Percentiles rank a stretch among this genome's conserved stretches.
These are phyloP conservation scores for Theocolax elegans DNA, from an alignment of 1,140 invertebrate species.

Conservation along the genomic window DNA sequence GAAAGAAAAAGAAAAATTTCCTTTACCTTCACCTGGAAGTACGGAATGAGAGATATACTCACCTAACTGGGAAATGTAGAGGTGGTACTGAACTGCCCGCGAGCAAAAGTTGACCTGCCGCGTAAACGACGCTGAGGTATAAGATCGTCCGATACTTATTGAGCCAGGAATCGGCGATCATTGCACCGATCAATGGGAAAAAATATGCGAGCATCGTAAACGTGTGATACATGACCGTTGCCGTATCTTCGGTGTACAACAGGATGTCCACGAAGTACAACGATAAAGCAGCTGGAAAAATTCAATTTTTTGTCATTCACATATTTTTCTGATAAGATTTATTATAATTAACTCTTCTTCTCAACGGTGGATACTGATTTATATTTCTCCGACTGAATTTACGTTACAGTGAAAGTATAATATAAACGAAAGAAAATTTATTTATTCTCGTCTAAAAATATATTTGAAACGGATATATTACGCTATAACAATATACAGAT, in stretches of 20 bases:
- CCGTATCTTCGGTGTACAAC: slow-evolving; percentile 71
- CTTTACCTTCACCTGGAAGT: too few species aligned
- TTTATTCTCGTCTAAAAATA: too few species aligned
- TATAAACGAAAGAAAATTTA: too few species aligned
- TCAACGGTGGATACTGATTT: too few species aligned
- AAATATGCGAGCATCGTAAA: slow-evolving; percentile 89
- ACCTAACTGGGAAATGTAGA: slow-evolving; percentile 73
- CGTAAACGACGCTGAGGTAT: slow-evolving; percentile 89
- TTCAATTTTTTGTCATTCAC: slow-evolving; percentile 25
- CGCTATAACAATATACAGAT: too few species aligned
- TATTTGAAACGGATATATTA: too few species aligned
- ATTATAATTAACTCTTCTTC: too few species aligned
- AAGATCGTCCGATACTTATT: slow-evolving; percentile 91
- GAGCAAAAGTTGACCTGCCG: slow-evolving; percentile 83
- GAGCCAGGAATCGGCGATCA: slow-evolving; percentile 86
- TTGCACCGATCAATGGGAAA: slow-evolving; percentile 86
- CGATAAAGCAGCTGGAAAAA: slow-evolving; percentile 80
- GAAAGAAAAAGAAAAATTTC: too few species aligned
- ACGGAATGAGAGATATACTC: too few species aligned
- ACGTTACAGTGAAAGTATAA: too few species aligned
- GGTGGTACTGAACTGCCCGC: slow-evolving; percentile 76
- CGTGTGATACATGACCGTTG: slow-evolving; percentile 85
- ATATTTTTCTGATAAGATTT: too few species aligned
- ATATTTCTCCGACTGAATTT: too few species aligned
- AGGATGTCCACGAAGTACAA: slow-evolving; percentile 82